A percentile compares a stretch with the other conserved stretches of the same genome.
These are phyloP conservation scores for Meda fulgida DNA, from an alignment of 2,797 vertebrate species.

Conservation along the genomic window DNA sequence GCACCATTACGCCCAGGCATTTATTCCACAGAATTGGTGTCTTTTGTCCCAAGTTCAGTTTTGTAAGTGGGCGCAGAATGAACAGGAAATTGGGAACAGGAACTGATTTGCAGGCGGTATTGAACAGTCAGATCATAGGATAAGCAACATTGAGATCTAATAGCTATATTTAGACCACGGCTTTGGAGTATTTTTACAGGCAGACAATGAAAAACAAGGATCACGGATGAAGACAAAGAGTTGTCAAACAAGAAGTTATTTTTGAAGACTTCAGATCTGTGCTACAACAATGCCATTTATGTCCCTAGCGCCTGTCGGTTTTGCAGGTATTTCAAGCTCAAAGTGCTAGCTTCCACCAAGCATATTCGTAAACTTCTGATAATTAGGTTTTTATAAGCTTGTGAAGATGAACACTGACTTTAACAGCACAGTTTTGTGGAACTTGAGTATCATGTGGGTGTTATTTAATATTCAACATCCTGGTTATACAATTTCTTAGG, in stretches of 20 bases:
- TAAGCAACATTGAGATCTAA: not conserved
- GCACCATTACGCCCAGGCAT: constrained; percentile 58
- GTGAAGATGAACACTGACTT: constrained; percentile 9
- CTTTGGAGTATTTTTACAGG: constrained; percentile 30
- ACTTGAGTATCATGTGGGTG: constrained; percentile 31
- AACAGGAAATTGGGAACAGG: constrained; percentile 34
- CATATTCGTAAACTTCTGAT: constrained; percentile 3
- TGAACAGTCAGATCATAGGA: constrained; percentile 11
- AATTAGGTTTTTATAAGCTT: not conserved
- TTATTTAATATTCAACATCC: constrained; percentile 48
- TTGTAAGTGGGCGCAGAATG: constrained; percentile 19
- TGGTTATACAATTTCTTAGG: constrained; percentile 41
- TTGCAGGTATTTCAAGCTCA: constrained; percentile 18
- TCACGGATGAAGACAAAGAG: not conserved
- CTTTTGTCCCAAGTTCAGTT: constrained; percentile 40
- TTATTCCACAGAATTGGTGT: constrained; percentile 37
- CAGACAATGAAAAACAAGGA: constrained; percentile 7
- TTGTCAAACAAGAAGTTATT: constrained; percentile 6
- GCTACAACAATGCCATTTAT: constrained; percentile 5
- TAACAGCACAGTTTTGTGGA: constrained; percentile 18
- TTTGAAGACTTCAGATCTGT: not conserved
- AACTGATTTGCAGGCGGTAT: not conserved
- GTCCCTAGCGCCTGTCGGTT: not conserved
- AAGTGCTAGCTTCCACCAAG: not conserved
- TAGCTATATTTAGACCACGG: constrained; percentile 28